A percentile compares a stretch with the other conserved stretches of the same genome.
phyloP scores from a whole-genome alignment of 1,140 invertebrate genomes.

The Hycleus phaleratus region DNA sequence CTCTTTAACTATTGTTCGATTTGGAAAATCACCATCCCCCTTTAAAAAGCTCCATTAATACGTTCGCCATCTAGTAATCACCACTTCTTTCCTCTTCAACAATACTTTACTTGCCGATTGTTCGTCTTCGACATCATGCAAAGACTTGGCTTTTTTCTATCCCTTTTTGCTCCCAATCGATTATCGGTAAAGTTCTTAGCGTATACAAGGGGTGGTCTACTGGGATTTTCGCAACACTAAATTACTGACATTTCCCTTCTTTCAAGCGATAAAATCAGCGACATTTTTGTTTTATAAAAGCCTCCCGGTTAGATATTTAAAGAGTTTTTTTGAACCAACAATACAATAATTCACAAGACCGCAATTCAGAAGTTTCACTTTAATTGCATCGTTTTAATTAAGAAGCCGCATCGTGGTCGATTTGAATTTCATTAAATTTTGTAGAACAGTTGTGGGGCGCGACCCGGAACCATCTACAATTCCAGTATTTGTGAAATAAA shows the following conservation, averaged over 20 bases:
- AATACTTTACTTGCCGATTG: conserved; percentile 1
- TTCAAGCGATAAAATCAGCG: conserved; percentile 5
- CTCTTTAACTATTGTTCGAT: too few relatives aligned
- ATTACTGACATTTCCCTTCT: conserved; percentile 8
- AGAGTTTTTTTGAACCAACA: neutral
- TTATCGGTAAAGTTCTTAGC: conserved; percentile 1
- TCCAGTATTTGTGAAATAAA: neutral
- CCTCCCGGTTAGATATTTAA: neutral
- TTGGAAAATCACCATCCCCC: too few relatives aligned
- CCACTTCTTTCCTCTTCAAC: conserved; percentile 1
- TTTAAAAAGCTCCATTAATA: conserved; percentile 3
- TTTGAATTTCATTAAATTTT: conserved; percentile 13
- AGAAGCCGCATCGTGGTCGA: conserved; percentile 7
- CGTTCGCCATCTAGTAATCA: conserved; percentile 1
- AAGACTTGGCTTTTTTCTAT: neutral
- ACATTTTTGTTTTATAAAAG: conserved; percentile 1
- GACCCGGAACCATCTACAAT: neutral
- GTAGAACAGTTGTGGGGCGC: neutral
- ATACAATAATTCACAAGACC: conserved; percentile 1
- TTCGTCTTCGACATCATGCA: conserved; percentile 1
- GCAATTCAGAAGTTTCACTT: conserved; percentile 5
- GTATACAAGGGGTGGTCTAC: neutral
- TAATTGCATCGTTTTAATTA: conserved; percentile 14
- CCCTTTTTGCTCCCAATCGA: neutral
- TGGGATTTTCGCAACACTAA: neutral